Conservation (phyloP, 2,888 invertebrate species). For the Lycia hirtaria region DNA sequence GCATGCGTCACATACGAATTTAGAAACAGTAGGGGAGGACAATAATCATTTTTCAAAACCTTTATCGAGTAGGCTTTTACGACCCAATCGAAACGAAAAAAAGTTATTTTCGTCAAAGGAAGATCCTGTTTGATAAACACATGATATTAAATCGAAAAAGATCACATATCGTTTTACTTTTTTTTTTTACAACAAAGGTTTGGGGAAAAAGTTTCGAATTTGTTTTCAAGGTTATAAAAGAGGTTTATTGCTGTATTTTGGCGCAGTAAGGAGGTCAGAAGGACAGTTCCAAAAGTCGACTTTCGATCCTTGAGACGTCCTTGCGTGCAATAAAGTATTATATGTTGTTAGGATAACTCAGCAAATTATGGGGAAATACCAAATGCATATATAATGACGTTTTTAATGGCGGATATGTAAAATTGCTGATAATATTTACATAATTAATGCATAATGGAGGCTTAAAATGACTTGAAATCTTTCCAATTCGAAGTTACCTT, state of each 20-base stretch:
- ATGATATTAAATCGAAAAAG: constrained; percentile 18
- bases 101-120: constrained; percentile 24
- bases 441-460: not conserved
- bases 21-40: not conserved
- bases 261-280: constrained; percentile 32
- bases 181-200: constrained; percentile 9
- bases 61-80: constrained; percentile 17
- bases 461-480: too few relatives aligned
- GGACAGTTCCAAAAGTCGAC: constrained; percentile 10
- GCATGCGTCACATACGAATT: not conserved
- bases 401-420: not conserved
- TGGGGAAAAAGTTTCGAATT: constrained; percentile 17
- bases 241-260: constrained; percentile 25
- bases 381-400: constrained; percentile 8
- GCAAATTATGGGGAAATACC: not conserved
- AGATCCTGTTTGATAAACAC: constrained; percentile 23
- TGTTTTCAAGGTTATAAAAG: constrained; percentile 26
- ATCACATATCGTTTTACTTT: not conserved
- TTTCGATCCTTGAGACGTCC: not conserved
- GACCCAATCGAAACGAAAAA: constrained; percentile 4
- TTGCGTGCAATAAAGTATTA: not conserved
- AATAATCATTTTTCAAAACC: constrained; percentile 11
- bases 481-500: too few relatives aligned
- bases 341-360: not conserved
- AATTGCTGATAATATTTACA: not conserved